Evolutionary conservation across 2,113 vertebrate species (phyloP).

Genomic region (Tragelaphus strepsiceros): DNA sequence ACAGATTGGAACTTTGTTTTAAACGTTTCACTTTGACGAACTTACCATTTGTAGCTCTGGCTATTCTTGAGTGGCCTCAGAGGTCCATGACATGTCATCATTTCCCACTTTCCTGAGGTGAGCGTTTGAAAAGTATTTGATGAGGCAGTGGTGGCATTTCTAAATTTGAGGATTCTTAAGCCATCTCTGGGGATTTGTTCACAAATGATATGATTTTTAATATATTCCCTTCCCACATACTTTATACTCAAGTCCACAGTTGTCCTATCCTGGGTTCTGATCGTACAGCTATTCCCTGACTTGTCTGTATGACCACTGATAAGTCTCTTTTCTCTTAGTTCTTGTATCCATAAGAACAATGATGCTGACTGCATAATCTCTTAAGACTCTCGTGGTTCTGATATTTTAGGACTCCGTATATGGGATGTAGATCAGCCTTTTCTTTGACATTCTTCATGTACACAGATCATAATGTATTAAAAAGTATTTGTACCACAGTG

Average conservation of each 20-base stretch:
- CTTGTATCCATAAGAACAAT: neutral
- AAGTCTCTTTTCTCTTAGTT: slow-evolving; percentile 25
- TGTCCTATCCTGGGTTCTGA: neutral
- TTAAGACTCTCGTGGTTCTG: neutral
- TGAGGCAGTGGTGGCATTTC: neutral
- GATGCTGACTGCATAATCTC: neutral
- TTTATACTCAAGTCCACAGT: neutral
- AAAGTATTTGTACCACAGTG: neutral
- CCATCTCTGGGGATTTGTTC: neutral
- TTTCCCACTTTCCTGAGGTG: slow-evolving; percentile 22
- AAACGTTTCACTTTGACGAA: slow-evolving; percentile 26
- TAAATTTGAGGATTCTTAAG: neutral
- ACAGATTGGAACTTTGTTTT: slow-evolving; percentile 5
- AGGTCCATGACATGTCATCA: neutral
- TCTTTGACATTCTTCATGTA: neutral
- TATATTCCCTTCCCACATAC: neutral
- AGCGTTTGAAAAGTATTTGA: slow-evolving; percentile 12
- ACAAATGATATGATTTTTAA: slow-evolving; percentile 20
- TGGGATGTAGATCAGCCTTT: neutral
- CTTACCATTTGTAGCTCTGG: neutral
- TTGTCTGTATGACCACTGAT: neutral
- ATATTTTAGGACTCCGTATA: neutral
- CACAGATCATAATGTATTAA: neutral
- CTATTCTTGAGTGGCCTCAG: neutral
- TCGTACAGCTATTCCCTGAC: neutral